These are phyloP conservation scores for Hydriomena furcata DNA, from an alignment of 2,888 invertebrate genomes.

Conservation along the genomic window DNA sequence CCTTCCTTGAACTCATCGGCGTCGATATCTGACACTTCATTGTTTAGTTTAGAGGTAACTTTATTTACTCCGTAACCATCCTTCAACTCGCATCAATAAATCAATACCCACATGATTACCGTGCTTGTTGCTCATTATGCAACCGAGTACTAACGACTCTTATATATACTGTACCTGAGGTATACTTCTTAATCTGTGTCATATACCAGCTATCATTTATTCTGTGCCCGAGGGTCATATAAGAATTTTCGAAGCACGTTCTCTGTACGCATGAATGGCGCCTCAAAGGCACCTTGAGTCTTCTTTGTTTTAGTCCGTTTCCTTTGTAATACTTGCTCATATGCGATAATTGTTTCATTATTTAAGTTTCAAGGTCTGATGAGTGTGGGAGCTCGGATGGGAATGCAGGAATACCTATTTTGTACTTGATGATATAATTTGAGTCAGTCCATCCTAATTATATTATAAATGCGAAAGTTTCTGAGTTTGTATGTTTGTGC, in stretches of 20 bases:
- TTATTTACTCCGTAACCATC: conserved; percentile 23
- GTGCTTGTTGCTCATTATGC: conserved; percentile 47
- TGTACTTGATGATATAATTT: neutral
- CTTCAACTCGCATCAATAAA: conserved; percentile 34
- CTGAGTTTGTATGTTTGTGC: too few relatives aligned
- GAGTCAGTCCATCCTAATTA: neutral
- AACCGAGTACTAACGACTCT: conserved; percentile 30
- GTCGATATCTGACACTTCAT: neutral
- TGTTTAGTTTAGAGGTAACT: conserved; percentile 8
- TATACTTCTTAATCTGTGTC: neutral
- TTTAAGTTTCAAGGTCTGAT: conserved; percentile 45
- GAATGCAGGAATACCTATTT: conserved; percentile 15
- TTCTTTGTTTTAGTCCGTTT: conserved; percentile 57
- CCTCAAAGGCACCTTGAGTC: conserved; percentile 67
- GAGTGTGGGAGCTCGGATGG: conserved; percentile 35
- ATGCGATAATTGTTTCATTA: conserved; percentile 51
- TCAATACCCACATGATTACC: conserved; percentile 40
- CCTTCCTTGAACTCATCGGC: conserved; percentile 11
- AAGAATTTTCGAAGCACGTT: conserved; percentile 63
- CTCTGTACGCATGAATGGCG: conserved; percentile 55
- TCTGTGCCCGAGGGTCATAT: conserved; percentile 34
- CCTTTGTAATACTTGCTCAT: conserved; percentile 51
- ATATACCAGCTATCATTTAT: conserved; percentile 2
- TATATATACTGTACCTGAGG: neutral
- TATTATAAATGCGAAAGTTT: too few relatives aligned